Conservation (phyloP, 2,888 invertebrate genomes). For the Notodonta dromedarius region DNA sequence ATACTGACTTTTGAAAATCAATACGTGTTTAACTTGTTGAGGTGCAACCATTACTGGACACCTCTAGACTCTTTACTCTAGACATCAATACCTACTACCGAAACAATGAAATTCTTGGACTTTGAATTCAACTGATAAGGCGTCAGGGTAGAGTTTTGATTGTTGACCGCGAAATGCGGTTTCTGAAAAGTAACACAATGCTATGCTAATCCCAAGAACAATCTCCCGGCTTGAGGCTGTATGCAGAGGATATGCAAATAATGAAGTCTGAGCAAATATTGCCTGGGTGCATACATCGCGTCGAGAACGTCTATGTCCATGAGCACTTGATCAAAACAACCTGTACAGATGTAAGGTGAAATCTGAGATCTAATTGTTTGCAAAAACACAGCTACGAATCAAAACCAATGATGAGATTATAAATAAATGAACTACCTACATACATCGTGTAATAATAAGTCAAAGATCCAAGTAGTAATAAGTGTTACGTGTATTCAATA, state of each 20-base stretch:
- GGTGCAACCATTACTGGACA: too few species aligned
- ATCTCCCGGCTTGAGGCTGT: conserved; percentile 24
- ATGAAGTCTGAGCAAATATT: conserved; percentile 45
- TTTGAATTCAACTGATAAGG: neutral
- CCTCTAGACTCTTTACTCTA: neutral
- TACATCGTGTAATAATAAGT: conserved; percentile 4
- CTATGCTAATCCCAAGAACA: conserved; percentile 37
- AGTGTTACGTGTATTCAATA: conserved; percentile 11
- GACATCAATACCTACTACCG: neutral
- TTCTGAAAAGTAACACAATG: conserved; percentile 12
- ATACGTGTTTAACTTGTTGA: conserved; percentile 1
- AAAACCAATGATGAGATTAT: too few species aligned
- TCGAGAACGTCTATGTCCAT: conserved; percentile 7
- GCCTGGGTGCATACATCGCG: conserved; percentile 22
- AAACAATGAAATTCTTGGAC: neutral
- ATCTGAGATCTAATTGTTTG: neutral
- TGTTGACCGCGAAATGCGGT: neutral
- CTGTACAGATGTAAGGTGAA: conserved; percentile 25
- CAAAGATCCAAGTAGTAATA: neutral
- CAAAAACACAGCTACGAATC: too few species aligned
- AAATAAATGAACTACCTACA: neutral
- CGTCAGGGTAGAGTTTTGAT: neutral
- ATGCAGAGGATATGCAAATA: conserved; percentile 43
- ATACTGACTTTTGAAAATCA: too few species aligned
- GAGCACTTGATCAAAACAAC: conserved; percentile 12